Evolutionary conservation across 2,797 vertebrate genomes (phyloP).

Genomic region (Caiman crocodilus): DNA sequence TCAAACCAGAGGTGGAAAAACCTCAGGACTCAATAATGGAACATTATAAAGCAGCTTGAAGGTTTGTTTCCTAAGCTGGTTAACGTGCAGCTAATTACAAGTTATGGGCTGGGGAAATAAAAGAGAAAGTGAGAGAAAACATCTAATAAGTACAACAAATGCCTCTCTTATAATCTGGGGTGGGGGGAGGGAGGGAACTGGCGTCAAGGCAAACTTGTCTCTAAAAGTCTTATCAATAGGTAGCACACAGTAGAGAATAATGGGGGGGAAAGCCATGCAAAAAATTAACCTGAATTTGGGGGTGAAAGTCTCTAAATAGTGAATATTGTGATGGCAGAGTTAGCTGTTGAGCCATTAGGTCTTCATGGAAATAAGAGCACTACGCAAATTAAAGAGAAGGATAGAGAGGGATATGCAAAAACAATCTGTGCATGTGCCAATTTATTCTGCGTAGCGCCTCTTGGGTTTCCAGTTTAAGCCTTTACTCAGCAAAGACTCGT

Average conservation of each 20-base stretch:
- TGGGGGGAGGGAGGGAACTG: neutral
- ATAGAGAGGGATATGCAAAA: neutral
- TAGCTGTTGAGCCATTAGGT: neutral
- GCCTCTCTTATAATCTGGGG: neutral
- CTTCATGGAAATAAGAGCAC: neutral
- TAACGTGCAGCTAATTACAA: neutral
- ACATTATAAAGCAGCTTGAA: neutral
- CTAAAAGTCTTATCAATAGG: neutral
- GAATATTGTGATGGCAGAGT: neutral
- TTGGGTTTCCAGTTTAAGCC: neutral
- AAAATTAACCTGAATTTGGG: neutral
- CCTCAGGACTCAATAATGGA: neutral
- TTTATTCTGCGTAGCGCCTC: neutral
- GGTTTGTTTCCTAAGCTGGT: neutral
- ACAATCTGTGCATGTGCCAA: neutral
- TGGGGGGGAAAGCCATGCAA: neutral
- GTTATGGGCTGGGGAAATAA: neutral
- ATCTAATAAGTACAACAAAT: neutral
- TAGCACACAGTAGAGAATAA: neutral
- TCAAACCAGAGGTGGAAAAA: slow-evolving; percentile 4
- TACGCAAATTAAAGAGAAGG: neutral
- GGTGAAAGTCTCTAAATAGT: neutral
- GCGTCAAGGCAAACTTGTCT: neutral
- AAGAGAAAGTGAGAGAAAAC: neutral
- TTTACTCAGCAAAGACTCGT: accelerated